Evolutionary conservation across 1,140 invertebrate genomes (phyloP), one percentile per base, ranked within the genome.

Genomic region (Trigoniulus corallinus): DNA sequence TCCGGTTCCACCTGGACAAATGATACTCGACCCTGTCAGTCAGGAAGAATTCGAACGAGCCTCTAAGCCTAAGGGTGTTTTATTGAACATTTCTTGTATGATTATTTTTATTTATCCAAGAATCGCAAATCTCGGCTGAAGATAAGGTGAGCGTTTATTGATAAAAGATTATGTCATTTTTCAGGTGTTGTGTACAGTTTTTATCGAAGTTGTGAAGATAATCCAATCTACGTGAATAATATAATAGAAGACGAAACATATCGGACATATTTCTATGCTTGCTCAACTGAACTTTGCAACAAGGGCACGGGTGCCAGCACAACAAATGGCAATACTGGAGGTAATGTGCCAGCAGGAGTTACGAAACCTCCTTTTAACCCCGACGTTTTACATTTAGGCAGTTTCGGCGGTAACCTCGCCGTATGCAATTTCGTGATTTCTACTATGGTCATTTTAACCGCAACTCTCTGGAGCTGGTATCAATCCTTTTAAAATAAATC

Each of bases 131-230:
- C n/a, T n/a, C n/a, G n/a, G n/a, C n/a, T n/a, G n/a, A n/a, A n/a
- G n/a, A n/a, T n/a, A n/a, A n/a, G n/a, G n/a, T n/a, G n/a, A n/a
- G n/a, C n/a, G n/a, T n/a, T n/a, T n/a, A n/a, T n/a, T n/a, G n/a
- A n/a, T n/a, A n/a, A n/a, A n/a, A n/a, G n/a, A n/a, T n/a, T n/a
- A n/a, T n/a, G n/a, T n/a, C n/a, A n/a, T n/a, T n/a, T 44, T 44
- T 7, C 4, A 44, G 42, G 18, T 7, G 4, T 7, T 7, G 42
- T 44, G 4, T 21, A 20, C 42, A 44, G 42, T 24, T 44, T 44
- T 20, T 44, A 44, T 24, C 18, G 42, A 44, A 24, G 42, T 21
- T 44, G 42, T 24, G 42, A 44, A 24, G 42, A 44, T 18, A 44
- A 44, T 20, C 42, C 42, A 12, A 12, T 44, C 7, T 44, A 44